Conservation (phyloP, 1,140 invertebrate genomes). For the Sarcophaga peregrina region DNA sequence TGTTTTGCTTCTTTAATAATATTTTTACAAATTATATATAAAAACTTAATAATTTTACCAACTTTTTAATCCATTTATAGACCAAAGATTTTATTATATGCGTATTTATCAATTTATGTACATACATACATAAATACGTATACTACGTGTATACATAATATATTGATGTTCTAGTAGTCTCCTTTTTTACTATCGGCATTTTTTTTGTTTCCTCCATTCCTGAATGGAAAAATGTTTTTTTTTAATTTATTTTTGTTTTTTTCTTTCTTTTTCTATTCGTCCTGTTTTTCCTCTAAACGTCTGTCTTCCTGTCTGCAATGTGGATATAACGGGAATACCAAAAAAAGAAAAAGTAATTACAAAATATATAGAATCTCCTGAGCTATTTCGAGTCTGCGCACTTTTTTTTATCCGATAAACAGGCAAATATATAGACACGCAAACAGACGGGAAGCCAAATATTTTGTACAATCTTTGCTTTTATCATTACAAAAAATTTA, state of each 20-base stretch:
- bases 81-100: too few species aligned
- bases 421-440: not conserved
- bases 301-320: not conserved
- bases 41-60: too few species aligned
- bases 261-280: not conserved
- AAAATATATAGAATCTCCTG: conserved; percentile 18
- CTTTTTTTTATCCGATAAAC: not conserved
- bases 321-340: not conserved
- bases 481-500: not conserved
- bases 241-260: not conserved
- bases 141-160: not conserved
- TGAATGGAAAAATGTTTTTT: not conserved
- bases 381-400: conserved; percentile 22
- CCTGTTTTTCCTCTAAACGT: conserved; percentile 4
- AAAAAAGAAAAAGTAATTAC: not conserved
- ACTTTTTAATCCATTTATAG: too few species aligned
- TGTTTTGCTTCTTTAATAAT: too few species aligned
- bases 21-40: too few species aligned
- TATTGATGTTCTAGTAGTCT: conserved; percentile 21
- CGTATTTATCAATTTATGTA: too few species aligned
- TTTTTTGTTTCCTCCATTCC: not conserved
- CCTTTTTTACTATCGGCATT: conserved; percentile 32
- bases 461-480: conserved; percentile 18
- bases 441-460: conserved; percentile 34
- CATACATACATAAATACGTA: too few species aligned